Conservation (phyloP, 2,113 vertebrate genomes). For the Pachyramphus minor region DNA sequence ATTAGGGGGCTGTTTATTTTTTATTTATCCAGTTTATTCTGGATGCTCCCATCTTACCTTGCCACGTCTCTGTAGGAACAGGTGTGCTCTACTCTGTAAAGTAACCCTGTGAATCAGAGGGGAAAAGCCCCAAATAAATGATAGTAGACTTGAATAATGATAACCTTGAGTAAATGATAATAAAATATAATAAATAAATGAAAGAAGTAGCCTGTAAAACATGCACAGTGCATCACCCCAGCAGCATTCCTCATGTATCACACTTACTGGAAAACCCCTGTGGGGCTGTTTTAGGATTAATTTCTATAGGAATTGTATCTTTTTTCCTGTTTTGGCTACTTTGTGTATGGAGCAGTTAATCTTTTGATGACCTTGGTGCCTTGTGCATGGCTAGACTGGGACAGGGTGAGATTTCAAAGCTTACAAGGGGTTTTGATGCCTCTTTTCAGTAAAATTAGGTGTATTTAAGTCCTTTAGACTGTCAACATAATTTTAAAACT, state of each 20-base stretch:
- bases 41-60: not conserved
- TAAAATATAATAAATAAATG: not conserved
- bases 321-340: fast-evolving
- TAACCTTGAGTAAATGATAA: not conserved
- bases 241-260: not conserved
- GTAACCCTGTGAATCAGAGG: not conserved
- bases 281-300: not conserved
- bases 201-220: not conserved
- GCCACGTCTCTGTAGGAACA: not conserved
- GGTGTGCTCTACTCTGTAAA: not conserved
- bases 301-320: not conserved
- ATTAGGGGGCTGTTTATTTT: fast-evolving
- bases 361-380: not conserved
- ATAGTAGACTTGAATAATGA: not conserved
- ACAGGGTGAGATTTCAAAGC: not conserved
- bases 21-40: not conserved
- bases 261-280: not conserved
- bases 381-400: not conserved
- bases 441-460: not conserved
- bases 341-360: not conserved
- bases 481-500: not conserved
- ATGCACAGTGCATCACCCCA: not conserved
- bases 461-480: not conserved
- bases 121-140: not conserved
- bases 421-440: not conserved